A percentile compares a stretch with the other conserved stretches of the same genome.
These are phyloP conservation scores for Eulacestoma nigropectus DNA, from an alignment of 2,113 vertebrate genomes.

Conservation along the genomic window DNA sequence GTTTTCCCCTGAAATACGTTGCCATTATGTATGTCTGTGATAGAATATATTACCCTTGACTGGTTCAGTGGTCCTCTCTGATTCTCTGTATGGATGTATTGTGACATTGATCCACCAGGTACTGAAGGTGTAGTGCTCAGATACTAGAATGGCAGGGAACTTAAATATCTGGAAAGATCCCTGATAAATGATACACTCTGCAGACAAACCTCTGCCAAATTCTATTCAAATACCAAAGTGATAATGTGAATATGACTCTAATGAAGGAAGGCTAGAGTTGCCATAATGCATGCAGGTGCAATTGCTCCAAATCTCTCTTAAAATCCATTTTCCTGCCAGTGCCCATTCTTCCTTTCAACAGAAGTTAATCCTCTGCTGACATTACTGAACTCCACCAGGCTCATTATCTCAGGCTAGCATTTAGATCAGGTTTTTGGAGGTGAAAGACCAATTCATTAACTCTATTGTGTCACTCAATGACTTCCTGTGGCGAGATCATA, in stretches of 20 bases:
- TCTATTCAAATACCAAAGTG: slow-evolving; percentile 51
- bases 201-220: slow-evolving; percentile 55
- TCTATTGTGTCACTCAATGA: slow-evolving; percentile 64
- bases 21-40: background rate
- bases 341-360: slow-evolving; percentile 60
- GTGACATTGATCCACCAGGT: background rate
- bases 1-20: background rate
- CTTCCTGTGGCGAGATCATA: slow-evolving; percentile 57
- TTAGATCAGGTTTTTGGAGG: slow-evolving; percentile 65
- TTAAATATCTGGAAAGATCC: slow-evolving; percentile 2
- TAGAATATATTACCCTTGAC: background rate
- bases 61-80: background rate
- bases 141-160: background rate
- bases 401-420: slow-evolving; percentile 64
- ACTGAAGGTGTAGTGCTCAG: background rate
- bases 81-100: background rate
- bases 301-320: slow-evolving; percentile 68
- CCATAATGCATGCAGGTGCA: slow-evolving; percentile 65
- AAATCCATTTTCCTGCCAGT: slow-evolving; percentile 68
- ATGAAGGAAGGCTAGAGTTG: slow-evolving; percentile 65
- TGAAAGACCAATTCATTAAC: slow-evolving; percentile 68
- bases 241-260: slow-evolving; percentile 66
- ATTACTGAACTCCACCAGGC: slow-evolving; percentile 62
- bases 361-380: slow-evolving; percentile 67
- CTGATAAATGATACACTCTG: background rate